Base-by-base conservation (phyloP, 2,888 invertebrate genomes). In the Eustalomyia histrio region DNA sequence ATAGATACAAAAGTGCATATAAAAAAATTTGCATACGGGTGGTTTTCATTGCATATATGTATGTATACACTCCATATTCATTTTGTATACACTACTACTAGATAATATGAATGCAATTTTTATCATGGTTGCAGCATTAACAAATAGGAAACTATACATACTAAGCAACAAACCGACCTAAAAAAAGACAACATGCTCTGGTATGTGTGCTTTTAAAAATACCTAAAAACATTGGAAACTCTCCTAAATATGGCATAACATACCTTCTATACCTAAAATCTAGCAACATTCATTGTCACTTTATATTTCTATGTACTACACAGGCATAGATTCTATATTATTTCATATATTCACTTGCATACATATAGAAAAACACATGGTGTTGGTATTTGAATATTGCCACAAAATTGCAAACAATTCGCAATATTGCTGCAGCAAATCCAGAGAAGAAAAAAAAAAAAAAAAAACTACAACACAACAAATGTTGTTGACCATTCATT, bases 401-500 rank as follows among this genome's bases (percentile, higher is more conserved):
- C 81, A 81, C 81, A 81, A 81, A 81, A 81, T 81, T 81, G 81
- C 81, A 52, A 81, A 75, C 78, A 75, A 81, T 81, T 81, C 78
- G 78, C 78, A 78, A 81, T 81, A 81, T 81, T 81, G 81, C 78
- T 81, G 74, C 73, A 65, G 71, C 76, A 43, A n/a, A 39, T 12
- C 8, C 61, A 29, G 29, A 8, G 7, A 43, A 29, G 18, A 58
- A 12, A 29, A 43, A 29, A 29, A 58, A 12, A 78, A 69, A 17
- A 50, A 61, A 18, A 39, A 39, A 35, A 12, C 16, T n/a, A 17
- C 18, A 18, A 16, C 55, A 55, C 55, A 53, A 43, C 39, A 68
- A 73, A 73, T 74, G 63, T 69, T 74, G 79, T 67, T 73, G 73
- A 74, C 79, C 73, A 74, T 68, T 79, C 67, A 74, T 53, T 21